These are phyloP conservation scores for Amniataba percoides DNA, from an alignment of 2,797 vertebrate species.

Conservation along the genomic window DNA sequence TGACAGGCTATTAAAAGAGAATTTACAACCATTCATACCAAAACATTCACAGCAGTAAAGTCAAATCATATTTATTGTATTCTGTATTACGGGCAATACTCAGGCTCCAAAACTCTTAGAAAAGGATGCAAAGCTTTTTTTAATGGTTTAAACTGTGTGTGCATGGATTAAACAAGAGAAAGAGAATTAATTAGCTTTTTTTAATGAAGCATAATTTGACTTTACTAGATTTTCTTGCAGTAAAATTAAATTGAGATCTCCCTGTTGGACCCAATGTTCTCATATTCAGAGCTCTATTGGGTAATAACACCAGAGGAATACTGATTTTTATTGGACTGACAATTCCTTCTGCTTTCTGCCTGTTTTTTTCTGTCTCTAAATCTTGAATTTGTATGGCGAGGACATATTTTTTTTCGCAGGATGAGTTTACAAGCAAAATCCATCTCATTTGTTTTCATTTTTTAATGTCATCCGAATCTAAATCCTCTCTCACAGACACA, in stretches of 20 bases:
- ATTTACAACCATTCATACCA: conserved; percentile 2
- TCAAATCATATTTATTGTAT: background rate
- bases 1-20: background rate
- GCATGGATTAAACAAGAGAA: background rate
- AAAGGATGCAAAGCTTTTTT: background rate
- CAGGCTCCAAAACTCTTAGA: background rate
- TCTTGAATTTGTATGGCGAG: background rate
- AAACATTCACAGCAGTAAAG: background rate
- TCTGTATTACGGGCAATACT: background rate
- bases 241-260: conserved; percentile 30
- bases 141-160: background rate
- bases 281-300: conserved; percentile 3
- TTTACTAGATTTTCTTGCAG: conserved; percentile 38
- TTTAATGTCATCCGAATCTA: background rate
- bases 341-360: background rate
- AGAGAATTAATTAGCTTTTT: conserved; percentile 32
- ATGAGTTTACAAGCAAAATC: background rate
- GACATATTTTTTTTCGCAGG: accelerated
- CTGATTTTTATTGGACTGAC: background rate
- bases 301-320: background rate
- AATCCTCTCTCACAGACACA: background rate
- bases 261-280: background rate
- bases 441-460: background rate
- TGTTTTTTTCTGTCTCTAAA: background rate
- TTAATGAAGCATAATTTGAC: conserved; percentile 22